Percentiles rank a stretch among this genome's conserved stretches.
These are phyloP conservation scores for Zaprionus davidi DNA, from an alignment of 1,140 invertebrate species.

Conservation along the genomic window DNA sequence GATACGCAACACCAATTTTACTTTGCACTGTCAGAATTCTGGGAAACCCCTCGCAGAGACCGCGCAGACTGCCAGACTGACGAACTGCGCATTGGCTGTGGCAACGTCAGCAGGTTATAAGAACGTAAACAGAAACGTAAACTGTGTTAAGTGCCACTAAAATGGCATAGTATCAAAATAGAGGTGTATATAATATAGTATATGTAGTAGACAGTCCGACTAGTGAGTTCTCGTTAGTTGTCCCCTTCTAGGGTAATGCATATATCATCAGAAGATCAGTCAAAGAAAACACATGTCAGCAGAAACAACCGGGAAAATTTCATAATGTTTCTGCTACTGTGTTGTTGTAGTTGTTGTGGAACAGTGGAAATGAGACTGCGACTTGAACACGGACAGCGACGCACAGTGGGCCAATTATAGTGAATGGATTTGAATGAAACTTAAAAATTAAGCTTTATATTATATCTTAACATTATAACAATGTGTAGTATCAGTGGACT, in stretches of 20 bases:
- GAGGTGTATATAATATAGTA: no score
- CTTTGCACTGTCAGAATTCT: conserved; percentile 63
- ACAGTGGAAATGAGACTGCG: conserved; percentile 13
- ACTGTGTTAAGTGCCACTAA: background rate
- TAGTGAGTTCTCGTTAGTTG: no score
- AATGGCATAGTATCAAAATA: no score
- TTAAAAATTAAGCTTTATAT: no score
- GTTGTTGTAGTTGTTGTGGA: background rate
- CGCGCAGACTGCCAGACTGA: conserved; percentile 12
- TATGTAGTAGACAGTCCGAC: no score
- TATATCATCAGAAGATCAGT: no score
- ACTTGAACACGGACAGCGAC: conserved; percentile 4
- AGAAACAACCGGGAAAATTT: conserved; percentile 50
- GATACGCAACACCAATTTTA: conserved; percentile 27
- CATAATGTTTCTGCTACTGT: conserved; percentile 37
- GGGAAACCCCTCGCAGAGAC: conserved; percentile 56
- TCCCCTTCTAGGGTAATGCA: no score
- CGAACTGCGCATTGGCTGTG: conserved; percentile 7
- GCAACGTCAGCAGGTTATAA: conserved; percentile 23
- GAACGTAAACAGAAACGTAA: background rate
- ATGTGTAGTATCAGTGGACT: no score
- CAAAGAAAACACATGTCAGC: conserved; percentile 51
- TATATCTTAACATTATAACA: no score
- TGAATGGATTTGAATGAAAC: no score
- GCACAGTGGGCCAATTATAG: no score